Base-by-base conservation (phyloP, 2,888 invertebrate species). In the Andrena camellia region DNA sequence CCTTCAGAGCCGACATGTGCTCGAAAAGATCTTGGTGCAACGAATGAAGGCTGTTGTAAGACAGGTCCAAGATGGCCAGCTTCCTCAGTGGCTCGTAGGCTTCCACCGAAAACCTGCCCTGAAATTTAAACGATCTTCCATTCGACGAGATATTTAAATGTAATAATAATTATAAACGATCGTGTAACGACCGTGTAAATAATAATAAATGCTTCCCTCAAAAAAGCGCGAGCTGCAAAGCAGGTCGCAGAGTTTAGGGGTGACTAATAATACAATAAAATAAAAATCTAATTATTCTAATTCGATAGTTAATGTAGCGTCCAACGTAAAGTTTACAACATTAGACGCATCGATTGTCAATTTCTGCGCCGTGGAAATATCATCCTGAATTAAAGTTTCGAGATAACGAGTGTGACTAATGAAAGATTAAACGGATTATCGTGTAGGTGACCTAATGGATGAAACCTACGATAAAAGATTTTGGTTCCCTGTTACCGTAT, bases 11-110 rank as follows among this genome's bases (percentile, higher is more conserved):
- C 0, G 96, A 95, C 3, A 96, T 93, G 91, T 98, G 97, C 88
- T 97, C 97, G 92, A 98, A 98, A 1, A 97, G 90, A 91, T 97
- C 97, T 68, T 95, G 95, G 90, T 97, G 92, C n/a, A 98, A 92
- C 0, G 96, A 95, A 88, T 97, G 97, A 0, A 98, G 93, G 29
- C 95, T 94, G 92, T 98, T 98, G 91, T 96, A 93, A 0, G 96
- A 96, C 80, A 98, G 94, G 90, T 96, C 95, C 23, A 97, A 94
- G 5, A 94, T 94, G 62, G 95, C 95, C 91, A 97, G 94, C 0
- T 95, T 94, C 26, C 92, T 92, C 26, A 97, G 92, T 0, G 97
- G 97, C 83, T 96, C 95, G 85, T 95, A 96, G 66, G 95, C 94
- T 31, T 95, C 95, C 0, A 95, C 95, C 10, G 95, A 91, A 88